phyloP scores from a whole-genome alignment of 2,888 invertebrate genomes.

The Cheilosia vernalis region DNA sequence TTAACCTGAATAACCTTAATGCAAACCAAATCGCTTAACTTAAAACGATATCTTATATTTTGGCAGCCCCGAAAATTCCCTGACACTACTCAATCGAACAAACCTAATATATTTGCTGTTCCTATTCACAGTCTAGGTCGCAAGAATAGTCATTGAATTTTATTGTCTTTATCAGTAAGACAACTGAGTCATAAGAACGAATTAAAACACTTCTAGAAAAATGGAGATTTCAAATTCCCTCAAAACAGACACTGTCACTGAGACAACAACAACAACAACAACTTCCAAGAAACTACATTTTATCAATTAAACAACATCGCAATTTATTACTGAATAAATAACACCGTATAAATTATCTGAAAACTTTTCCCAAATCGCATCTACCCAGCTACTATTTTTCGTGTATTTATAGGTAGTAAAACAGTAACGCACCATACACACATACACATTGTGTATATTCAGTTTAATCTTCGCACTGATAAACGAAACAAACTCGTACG shows the following conservation, averaged over 20 bases:
- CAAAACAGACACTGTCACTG: background rate
- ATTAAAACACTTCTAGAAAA: constrained; percentile 16
- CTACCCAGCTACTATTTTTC: background rate
- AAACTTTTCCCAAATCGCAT: constrained; percentile 5
- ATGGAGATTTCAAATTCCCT: background rate
- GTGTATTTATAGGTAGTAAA: background rate
- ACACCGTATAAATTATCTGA: background rate
- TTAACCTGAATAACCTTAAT: too few relatives aligned
- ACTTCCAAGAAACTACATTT: constrained; percentile 1
- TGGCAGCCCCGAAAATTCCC: too few relatives aligned
- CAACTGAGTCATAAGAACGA: too few relatives aligned
- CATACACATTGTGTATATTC: background rate
- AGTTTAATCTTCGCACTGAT: constrained; percentile 50
- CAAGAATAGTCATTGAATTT: too few relatives aligned
- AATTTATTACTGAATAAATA: constrained; percentile 16
- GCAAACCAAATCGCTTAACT: too few relatives aligned
- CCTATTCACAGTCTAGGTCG: too few relatives aligned
- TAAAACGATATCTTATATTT: too few relatives aligned
- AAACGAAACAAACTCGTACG: constrained; percentile 19
- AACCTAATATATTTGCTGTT: too few relatives aligned
- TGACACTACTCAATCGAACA: too few relatives aligned
- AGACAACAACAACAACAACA: constrained; percentile 26
- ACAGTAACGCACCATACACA: background rate
- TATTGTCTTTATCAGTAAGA: too few relatives aligned
- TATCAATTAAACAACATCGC: background rate